Evolutionary conservation across 2,113 vertebrate species (phyloP).

Genomic region (Prunella himalayana): DNA sequence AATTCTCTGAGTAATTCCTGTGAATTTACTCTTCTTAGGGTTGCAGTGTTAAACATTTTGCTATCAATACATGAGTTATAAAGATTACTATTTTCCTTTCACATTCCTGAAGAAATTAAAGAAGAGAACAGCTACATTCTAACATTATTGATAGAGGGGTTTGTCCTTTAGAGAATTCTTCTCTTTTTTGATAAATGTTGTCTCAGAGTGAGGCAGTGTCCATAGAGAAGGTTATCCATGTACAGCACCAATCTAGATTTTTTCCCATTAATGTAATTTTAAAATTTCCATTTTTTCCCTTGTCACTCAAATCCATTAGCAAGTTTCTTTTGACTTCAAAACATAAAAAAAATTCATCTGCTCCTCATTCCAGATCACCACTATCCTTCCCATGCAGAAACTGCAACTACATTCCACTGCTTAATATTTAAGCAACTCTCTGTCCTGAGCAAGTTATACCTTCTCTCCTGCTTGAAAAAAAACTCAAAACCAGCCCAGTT

Average conservation of each 20-base stretch:
- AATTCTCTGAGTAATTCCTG: background rate
- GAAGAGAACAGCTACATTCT: background rate
- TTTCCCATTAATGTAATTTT: background rate
- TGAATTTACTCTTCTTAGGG: background rate
- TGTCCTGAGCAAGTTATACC: background rate
- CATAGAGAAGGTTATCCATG: background rate
- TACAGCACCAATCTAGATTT: background rate
- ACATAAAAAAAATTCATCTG: background rate
- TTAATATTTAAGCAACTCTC: background rate
- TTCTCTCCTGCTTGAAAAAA: background rate
- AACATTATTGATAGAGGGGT: background rate
- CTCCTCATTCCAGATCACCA: background rate
- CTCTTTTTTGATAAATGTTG: background rate
- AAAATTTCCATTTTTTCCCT: background rate
- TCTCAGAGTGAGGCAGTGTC: background rate
- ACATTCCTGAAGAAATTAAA: background rate
- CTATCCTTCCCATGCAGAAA: background rate
- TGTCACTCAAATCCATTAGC: background rate
- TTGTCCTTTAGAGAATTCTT: background rate
- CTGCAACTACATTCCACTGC: background rate
- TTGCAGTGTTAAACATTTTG: background rate
- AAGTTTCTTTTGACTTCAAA: background rate
- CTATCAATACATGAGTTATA: background rate
- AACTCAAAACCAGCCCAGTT: background rate
- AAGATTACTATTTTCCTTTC: background rate